Evolutionary conservation across 2,888 invertebrate genomes (phyloP), one percentile per base, ranked within the genome.

Genomic region (Chorisops tibialis): DNA sequence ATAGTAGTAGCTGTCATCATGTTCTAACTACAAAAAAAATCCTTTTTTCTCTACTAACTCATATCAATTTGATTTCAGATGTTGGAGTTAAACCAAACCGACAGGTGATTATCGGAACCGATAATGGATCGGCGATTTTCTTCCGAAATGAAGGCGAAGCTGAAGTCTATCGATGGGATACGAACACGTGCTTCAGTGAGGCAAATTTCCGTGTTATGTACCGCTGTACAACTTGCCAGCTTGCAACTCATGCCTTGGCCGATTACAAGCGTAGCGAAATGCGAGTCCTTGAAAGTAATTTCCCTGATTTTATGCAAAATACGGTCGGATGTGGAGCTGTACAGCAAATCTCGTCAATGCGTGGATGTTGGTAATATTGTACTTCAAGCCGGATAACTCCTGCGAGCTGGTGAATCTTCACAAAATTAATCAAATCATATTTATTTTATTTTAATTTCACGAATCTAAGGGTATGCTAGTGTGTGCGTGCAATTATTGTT

Each of bases 241-340:
- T 86, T 70, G 81, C 83, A 14, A 86, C 85, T 11, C 83, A 85
- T 65, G 84, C 82, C 0, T 72, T 83, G 38, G 80, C 85, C 9
- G 86, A 85, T 69, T 80, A 81, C 69, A 81, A 79, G 67, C 78
- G 81, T 47, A 79, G 80, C 49, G 76, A 80, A 58, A 84, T 86
- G 80, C 77, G 85, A 52, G 81, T 83, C 1, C 71, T 86, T 63
- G 83, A 85, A 70, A 84, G 84, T 68, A 86, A 85, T 73, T 86
- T 85, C 73, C 83, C 81, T 1, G 85, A 85, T 75, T 87, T 80
- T 69, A 81, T 86, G 72, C 80, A 82, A 65, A 81, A 82, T 66
- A 83, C 81, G 18, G 82, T 85, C 39, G 86, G 85, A 21, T 85
- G 85, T 69, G 84, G 84, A 1, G 82, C 82, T 41, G 79, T 82